phyloP scores from a whole-genome alignment of 2,113 vertebrate species.

The Eulemur macaco region DNA sequence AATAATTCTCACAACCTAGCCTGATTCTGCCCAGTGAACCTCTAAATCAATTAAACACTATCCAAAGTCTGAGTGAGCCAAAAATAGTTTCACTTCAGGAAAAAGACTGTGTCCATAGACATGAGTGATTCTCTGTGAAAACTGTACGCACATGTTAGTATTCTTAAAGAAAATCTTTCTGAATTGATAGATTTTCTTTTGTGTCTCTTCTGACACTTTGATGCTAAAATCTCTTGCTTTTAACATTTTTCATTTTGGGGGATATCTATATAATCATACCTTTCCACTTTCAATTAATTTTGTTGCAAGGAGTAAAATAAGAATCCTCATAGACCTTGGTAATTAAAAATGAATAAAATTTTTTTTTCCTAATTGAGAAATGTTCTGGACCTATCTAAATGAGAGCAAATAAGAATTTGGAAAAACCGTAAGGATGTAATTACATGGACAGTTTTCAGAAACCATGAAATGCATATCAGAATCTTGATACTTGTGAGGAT shows the following conservation, averaged over 20 bases:
- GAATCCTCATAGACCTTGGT: neutral
- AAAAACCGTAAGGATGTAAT: neutral
- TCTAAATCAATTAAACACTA: conserved; percentile 16
- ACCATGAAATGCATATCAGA: neutral
- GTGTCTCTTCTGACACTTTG: neutral
- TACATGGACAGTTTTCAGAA: conserved; percentile 1
- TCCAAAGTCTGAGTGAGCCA: neutral
- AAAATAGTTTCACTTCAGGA: neutral
- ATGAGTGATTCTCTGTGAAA: neutral
- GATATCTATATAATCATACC: neutral
- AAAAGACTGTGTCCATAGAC: neutral
- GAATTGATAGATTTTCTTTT: neutral
- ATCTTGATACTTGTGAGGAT: neutral
- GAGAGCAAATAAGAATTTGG: neutral
- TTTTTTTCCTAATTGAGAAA: neutral
- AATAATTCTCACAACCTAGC: neutral
- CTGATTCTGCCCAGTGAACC: neutral
- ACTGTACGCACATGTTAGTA: neutral
- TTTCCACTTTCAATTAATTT: neutral
- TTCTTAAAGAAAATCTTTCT: neutral
- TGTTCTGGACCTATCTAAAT: neutral
- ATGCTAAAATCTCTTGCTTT: neutral
- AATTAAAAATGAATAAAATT: conserved; percentile 30
- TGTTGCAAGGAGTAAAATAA: neutral
- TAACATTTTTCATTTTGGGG: neutral